These are phyloP conservation scores for Ophraella communa DNA, from an alignment of 2,888 invertebrate genomes.

Conservation along the genomic window DNA sequence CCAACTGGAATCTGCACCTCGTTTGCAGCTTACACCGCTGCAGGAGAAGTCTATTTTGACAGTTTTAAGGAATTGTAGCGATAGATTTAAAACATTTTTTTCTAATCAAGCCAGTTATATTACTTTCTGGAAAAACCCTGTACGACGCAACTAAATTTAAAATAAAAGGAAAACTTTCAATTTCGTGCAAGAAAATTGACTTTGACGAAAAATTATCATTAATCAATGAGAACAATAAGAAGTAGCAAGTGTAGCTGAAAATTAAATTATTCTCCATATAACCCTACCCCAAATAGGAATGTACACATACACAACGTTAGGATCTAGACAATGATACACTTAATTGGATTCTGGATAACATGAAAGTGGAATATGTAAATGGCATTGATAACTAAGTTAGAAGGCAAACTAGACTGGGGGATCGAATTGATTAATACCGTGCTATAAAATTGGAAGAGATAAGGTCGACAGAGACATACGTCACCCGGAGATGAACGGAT, in stretches of 20 bases:
- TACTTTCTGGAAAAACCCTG: no score
- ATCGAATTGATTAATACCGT: background rate
- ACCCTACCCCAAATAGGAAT: background rate
- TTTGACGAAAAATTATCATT: slow-evolving; percentile 14
- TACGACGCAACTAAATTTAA: no score
- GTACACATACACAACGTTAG: background rate
- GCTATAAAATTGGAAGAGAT: background rate
- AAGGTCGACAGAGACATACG: background rate
- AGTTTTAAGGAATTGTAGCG: no score
- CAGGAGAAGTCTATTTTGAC: no score
- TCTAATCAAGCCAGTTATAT: no score
- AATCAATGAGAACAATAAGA: slow-evolving; percentile 16
- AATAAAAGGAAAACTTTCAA: no score
- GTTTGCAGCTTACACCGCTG: no score
- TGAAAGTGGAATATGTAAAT: background rate
- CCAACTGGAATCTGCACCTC: no score
- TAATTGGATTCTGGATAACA: slow-evolving; percentile 2
- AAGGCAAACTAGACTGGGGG: background rate
- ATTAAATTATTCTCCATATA: slow-evolving; percentile 21
- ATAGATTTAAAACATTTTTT: no score
- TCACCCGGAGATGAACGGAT: no score
- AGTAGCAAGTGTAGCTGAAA: slow-evolving; percentile 2
- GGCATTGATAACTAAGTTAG: background rate
- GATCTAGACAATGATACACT: background rate
- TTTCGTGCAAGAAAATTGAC: slow-evolving; percentile 5